Percentiles rank a stretch among this genome's conserved stretches.
Conservation (phyloP, 2,888 invertebrate genomes). For the Chymomyza fuscimana region DNA sequence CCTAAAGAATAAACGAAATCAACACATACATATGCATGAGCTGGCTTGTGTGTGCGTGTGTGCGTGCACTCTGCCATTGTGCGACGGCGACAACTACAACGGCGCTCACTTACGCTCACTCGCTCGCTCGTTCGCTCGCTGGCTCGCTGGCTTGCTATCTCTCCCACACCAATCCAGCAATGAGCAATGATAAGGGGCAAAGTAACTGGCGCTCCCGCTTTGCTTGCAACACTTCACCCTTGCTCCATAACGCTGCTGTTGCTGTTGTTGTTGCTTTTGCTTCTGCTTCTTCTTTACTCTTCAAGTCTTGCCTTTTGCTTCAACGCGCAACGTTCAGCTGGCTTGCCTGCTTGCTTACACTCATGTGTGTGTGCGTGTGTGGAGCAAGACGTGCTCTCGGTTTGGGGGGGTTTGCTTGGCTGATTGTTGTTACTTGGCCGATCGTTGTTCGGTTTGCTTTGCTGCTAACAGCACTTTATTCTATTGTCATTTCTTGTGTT, state of each 20-base stretch:
- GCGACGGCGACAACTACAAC: not conserved
- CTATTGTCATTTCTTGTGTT: conserved; percentile 56
- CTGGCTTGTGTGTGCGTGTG: not conserved
- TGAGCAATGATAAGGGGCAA: not conserved
- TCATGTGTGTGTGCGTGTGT: not conserved
- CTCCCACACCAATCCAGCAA: conserved; percentile 19
- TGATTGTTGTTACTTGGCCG: not conserved
- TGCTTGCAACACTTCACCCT: not conserved
- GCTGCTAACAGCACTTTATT: conserved; percentile 35
- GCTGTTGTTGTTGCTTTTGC: not conserved
- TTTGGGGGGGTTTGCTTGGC: too few species aligned
- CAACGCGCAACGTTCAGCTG: not conserved
- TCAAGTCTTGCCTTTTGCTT: not conserved
- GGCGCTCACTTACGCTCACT: not conserved
- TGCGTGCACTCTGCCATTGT: not conserved
- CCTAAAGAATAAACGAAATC: not conserved
- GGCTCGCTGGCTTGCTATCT: conserved; percentile 19
- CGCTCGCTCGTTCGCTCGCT: not conserved
- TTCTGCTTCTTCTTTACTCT: not conserved
- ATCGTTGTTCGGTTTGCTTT: not conserved
- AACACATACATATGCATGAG: conserved; percentile 18
- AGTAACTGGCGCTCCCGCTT: not conserved
- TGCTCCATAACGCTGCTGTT: not conserved
- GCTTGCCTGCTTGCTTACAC: not conserved
- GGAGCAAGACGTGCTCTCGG: not conserved